Conservation (phyloP, 2,888 invertebrate species). For the Lycaena phlaeas region DNA sequence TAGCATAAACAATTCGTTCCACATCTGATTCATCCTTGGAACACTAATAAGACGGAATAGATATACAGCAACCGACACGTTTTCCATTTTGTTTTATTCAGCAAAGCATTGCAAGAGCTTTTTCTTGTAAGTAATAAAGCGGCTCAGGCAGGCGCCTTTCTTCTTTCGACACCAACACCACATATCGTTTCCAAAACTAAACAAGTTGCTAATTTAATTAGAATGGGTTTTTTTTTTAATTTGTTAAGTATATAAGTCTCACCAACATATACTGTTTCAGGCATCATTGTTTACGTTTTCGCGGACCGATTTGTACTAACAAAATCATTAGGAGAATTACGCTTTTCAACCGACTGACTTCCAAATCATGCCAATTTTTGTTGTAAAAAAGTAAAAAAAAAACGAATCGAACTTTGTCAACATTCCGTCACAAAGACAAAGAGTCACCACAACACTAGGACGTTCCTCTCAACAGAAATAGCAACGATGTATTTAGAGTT, state of each 20-base stretch:
- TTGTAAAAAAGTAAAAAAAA: slow-evolving; percentile 35
- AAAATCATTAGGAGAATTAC: slow-evolving; percentile 37
- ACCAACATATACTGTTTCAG: slow-evolving; percentile 53
- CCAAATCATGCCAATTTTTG: slow-evolving; percentile 52
- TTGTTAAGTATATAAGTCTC: too few relatives aligned
- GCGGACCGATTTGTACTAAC: slow-evolving; percentile 21
- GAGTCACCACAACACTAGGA: slow-evolving; percentile 22
- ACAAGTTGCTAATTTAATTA: too few relatives aligned
- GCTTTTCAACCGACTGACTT: slow-evolving; percentile 34
- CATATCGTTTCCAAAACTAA: too few relatives aligned
- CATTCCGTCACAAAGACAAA: slow-evolving; percentile 14
- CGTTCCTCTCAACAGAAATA: slow-evolving; percentile 40
- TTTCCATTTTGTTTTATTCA: background rate
- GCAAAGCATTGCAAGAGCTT: too few relatives aligned
- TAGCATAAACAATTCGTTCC: slow-evolving; percentile 3
- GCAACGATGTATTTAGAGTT: slow-evolving; percentile 27
- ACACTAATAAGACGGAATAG: slow-evolving; percentile 9
- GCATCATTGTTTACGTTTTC: slow-evolving; percentile 43
- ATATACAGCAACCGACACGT: background rate
- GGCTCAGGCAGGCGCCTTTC: too few relatives aligned
- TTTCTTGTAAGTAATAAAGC: too few relatives aligned
- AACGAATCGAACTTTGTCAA: slow-evolving; percentile 27
- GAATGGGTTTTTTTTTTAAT: too few relatives aligned
- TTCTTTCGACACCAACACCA: too few relatives aligned
- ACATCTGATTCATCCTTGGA: slow-evolving; percentile 7